Evolutionary conservation across 2,113 vertebrate species (phyloP).

Genomic region (Odocoileus virginianus): DNA sequence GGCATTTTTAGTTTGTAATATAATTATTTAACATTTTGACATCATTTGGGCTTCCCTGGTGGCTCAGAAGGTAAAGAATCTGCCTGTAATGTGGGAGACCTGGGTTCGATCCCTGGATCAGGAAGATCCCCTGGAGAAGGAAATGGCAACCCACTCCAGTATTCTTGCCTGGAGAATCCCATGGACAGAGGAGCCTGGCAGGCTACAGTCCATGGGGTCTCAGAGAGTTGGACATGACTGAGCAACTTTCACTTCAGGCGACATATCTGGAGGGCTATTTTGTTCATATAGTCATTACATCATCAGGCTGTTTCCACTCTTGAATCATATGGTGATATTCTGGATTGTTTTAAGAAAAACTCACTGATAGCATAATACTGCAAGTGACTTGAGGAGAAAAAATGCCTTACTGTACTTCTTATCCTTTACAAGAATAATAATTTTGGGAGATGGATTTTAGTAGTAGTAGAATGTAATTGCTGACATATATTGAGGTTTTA

Average conservation of each 20-base stretch:
- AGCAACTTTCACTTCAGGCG: not conserved
- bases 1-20: not conserved
- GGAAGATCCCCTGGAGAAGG: not conserved
- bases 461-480: not conserved
- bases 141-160: not conserved
- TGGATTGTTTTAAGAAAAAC: not conserved
- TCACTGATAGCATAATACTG: not conserved
- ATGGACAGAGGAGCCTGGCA: not conserved
- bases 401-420: not conserved
- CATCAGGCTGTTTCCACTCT: not conserved
- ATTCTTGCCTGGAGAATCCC: not conserved
- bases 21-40: not conserved
- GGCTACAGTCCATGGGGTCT: not conserved
- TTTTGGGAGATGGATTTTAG: not conserved
- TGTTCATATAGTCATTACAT: not conserved
- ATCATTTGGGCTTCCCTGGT: not conserved
- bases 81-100: not conserved
- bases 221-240: not conserved
- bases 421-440: not conserved
- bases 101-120: not conserved
- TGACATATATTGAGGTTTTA: not conserved
- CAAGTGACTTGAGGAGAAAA: not conserved
- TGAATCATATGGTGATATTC: not conserved
- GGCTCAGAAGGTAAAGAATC: not conserved
- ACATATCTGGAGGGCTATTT: not conserved